Percentiles rank a stretch among this genome's conserved stretches.
Evolutionary conservation across 2,113 vertebrate genomes (phyloP).

Genomic region (Rhadina sibilatrix): DNA sequence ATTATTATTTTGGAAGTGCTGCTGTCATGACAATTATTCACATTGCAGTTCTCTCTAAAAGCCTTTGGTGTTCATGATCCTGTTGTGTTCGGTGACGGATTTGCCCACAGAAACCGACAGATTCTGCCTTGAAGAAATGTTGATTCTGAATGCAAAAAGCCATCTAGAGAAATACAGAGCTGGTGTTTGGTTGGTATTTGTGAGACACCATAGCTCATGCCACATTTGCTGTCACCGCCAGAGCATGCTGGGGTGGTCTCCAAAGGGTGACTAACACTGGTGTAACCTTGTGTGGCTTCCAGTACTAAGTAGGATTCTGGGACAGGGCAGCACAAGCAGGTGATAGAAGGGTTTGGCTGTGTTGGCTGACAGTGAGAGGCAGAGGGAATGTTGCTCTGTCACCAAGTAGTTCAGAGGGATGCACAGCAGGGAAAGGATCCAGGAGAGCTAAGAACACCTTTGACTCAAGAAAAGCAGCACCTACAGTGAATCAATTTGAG

Average conservation of each 20-base stretch:
- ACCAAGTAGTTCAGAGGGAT: not conserved
- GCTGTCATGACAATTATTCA: not conserved
- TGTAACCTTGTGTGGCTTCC: not conserved
- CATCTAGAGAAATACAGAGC: not conserved
- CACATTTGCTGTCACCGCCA: not conserved
- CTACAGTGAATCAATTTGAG: not conserved
- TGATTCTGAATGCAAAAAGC: not conserved
- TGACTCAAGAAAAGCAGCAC: not conserved
- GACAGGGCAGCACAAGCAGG: not conserved
- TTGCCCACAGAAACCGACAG: not conserved
- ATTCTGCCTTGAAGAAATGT: not conserved
- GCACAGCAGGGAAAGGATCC: not conserved
- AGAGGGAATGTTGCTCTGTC: not conserved
- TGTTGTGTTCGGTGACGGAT: not conserved
- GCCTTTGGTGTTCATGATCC: not conserved
- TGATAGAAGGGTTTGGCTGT: not conserved
- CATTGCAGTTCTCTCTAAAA: not conserved
- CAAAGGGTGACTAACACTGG: not conserved
- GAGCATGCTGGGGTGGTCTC: not conserved
- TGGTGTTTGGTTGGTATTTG: not conserved
- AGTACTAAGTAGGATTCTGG: not conserved
- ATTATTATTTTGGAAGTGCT: not conserved
- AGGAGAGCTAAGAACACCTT: not conserved
- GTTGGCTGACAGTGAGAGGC: not conserved
- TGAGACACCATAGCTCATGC: not conserved